Conservation (phyloP, 2,888 invertebrate species). For the Thecocarcelia acutangulata region DNA sequence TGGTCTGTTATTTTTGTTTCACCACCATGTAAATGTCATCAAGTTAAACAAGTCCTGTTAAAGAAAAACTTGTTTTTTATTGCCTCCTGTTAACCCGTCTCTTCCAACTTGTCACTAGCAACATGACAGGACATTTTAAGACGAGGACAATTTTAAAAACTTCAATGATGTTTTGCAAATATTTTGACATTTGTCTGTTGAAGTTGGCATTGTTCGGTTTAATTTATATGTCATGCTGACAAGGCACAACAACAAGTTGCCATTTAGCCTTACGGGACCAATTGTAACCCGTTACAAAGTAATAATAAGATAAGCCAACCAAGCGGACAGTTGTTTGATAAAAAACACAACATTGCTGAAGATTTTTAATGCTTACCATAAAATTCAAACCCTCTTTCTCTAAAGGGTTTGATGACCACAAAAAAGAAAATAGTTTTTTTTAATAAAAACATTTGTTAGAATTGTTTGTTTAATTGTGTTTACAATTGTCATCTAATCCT, state of each 20-base stretch:
- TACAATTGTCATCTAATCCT: slow-evolving; percentile 50
- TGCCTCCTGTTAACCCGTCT: no score
- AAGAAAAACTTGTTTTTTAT: no score
- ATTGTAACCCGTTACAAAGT: slow-evolving; percentile 20
- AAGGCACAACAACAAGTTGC: slow-evolving; percentile 6
- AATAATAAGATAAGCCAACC: slow-evolving; percentile 36
- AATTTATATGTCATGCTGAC: slow-evolving; percentile 60
- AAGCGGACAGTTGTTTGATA: slow-evolving; percentile 24
- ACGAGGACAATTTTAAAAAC: no score
- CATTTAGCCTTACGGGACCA: slow-evolving; percentile 34
- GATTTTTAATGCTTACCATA: neutral
- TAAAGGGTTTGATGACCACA: slow-evolving; percentile 54
- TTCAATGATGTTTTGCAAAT: no score
- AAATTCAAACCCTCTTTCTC: slow-evolving; percentile 17
- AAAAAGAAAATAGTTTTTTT: no score
- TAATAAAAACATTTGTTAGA: neutral
- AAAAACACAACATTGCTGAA: neutral
- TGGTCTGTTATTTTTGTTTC: no score
- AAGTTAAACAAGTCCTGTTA: no score
- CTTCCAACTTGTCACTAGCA: no score
- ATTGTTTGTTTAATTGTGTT: neutral
- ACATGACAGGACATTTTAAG: no score
- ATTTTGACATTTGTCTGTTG: no score
- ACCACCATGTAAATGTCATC: no score
- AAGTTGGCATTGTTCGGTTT: neutral